Evolutionary conservation across 1,140 invertebrate genomes (phyloP), one percentile per base, ranked within the genome.

Genomic region (Caenorhabditis latens): DNA sequence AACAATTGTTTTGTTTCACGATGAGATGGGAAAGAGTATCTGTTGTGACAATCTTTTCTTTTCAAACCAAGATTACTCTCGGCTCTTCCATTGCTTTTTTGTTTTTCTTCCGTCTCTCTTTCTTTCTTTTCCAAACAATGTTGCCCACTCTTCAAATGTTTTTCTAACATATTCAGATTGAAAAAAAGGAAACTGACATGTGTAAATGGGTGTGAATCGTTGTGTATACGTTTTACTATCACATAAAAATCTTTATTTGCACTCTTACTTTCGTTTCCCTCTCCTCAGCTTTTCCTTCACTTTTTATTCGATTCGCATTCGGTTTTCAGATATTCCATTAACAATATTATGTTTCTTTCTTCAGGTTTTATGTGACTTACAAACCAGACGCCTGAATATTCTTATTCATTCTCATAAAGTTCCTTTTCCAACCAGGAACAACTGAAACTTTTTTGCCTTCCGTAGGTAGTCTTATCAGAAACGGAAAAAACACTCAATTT

Each of bases 171-270:
- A 50, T 79, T 79, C 71, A 79, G 53, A 75, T 6, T 46, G 67
- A 75, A 46, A 46, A 75, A 53, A 79, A 24, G 71, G n/a, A 53
- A 79, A 79, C 46, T 79, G 71, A 50, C 46, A 50, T 71, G 67
- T 71, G 67, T 71, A 79, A 79, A 79, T 79, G 71, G 71, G 71
- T 79, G 71, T 79, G 71, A 79, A 79, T 46, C 71, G 46, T 63
- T 71, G 67, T 71, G 67, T 71, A 71, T 71, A 71, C 67, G 67
- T 79, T 79, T 79, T 79, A 79, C 71, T 79, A 79, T 79, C 71
- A 79, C 43, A 79, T 79, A 79, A 79, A 79, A 79, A 53, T 46
- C 71, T 79, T 79, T 79, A 79, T 79, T 79, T 79, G 71, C 71
- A 50, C 71, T 79, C 71, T 79, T 79, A 79, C 71, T 79, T 79